phyloP scores from a whole-genome alignment of 2,888 invertebrate genomes.

The Limnephilus marmoratus region DNA sequence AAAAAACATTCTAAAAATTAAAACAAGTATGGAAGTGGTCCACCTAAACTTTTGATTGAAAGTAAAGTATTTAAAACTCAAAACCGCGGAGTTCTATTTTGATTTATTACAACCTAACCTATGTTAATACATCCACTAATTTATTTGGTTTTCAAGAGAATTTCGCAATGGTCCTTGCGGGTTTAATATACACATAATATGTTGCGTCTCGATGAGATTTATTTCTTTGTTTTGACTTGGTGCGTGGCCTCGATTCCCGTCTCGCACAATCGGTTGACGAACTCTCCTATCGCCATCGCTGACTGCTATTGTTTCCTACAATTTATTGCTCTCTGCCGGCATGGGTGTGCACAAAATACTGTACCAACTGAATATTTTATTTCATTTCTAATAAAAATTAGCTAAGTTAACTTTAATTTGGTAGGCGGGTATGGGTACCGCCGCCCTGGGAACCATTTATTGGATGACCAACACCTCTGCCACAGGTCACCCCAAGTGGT shows the following conservation, averaged over 20 bases:
- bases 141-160: neutral
- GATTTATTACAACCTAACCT: neutral
- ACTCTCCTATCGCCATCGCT: conserved; percentile 40
- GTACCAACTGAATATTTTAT: neutral
- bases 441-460: no score
- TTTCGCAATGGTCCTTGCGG: neutral
- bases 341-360: neutral
- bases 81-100: neutral
- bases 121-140: neutral
- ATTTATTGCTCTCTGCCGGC: neutral
- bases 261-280: conserved; percentile 40
- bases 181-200: neutral
- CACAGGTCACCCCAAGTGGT: no score
- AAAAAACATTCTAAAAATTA: neutral
- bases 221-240: conserved; percentile 38
- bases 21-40: neutral
- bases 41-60: no score
- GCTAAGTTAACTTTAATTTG: neutral
- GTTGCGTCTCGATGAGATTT: conserved; percentile 13
- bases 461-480: no score
- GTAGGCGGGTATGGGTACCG: no score
- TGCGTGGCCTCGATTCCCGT: neutral
- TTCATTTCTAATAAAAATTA: neutral
- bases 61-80: neutral
- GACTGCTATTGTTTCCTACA: conserved; percentile 1